These are phyloP conservation scores for Junco hyemalis DNA, from an alignment of 2,113 vertebrate species.

Conservation along the genomic window DNA sequence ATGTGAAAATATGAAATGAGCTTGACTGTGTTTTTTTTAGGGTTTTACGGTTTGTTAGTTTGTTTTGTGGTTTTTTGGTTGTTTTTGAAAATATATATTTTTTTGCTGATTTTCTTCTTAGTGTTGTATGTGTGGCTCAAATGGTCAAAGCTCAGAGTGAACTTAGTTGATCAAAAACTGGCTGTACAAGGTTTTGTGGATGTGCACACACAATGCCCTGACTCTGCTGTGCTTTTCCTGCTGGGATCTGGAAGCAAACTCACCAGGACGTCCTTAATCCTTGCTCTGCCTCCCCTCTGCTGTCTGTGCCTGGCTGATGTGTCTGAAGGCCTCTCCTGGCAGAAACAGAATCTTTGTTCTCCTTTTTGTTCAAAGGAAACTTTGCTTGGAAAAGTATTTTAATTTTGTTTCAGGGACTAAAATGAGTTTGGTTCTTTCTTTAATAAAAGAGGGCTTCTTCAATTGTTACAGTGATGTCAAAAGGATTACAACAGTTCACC, in stretches of 20 bases:
- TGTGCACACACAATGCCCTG: not conserved
- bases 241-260: not conserved
- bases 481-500: not conserved
- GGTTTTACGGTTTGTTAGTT: not conserved
- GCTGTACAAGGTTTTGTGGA: not conserved
- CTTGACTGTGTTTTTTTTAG: not conserved
- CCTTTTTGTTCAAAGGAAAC: not conserved
- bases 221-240: not conserved
- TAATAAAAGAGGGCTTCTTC: not conserved
- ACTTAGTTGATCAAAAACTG: not conserved
- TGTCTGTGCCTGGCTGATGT: not conserved
- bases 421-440: not conserved
- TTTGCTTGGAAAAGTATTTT: not conserved
- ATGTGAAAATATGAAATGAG: not conserved
- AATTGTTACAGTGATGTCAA: not conserved
- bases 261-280: not conserved
- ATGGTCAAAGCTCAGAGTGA: not conserved
- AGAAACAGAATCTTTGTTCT: not conserved
- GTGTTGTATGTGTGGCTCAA: not conserved
- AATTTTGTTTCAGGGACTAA: not conserved
- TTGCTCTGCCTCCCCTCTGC: not conserved
- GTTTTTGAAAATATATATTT: not conserved
- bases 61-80: not conserved
- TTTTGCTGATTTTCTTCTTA: not conserved
- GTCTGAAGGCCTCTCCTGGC: not conserved